phyloP scores from a whole-genome alignment of 2,113 vertebrate species.

The Dendropsophus ebraccatus region DNA sequence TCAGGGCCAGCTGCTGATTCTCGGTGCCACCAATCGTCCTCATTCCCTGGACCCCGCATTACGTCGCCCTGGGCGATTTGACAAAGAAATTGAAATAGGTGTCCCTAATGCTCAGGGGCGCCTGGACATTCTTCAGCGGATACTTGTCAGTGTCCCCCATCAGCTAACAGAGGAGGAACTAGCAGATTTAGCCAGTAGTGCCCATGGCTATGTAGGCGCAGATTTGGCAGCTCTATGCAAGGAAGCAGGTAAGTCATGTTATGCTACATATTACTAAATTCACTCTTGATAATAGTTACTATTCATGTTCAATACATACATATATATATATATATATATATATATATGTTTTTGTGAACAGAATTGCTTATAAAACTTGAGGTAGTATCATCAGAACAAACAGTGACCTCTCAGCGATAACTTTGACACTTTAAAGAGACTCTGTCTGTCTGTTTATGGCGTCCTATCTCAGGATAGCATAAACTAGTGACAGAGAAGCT shows the following conservation, averaged over 20 bases:
- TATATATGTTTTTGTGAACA: too few species aligned
- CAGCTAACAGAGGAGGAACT: constrained; percentile 73
- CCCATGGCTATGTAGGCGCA: constrained; percentile 93
- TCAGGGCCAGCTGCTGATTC: constrained; percentile 87
- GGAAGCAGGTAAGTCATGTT: constrained; percentile 84
- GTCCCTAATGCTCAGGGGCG: constrained; percentile 83
- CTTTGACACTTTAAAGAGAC: too few species aligned
- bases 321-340: too few species aligned
- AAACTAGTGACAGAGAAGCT: too few species aligned
- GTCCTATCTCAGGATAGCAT: too few species aligned
- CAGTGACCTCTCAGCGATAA: too few species aligned
- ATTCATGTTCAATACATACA: too few species aligned
- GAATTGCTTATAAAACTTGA: too few species aligned
- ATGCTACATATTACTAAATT: neutral
- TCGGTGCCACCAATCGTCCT: constrained; percentile 94
- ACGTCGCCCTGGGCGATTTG: constrained; percentile 91
- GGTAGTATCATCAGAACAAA: too few species aligned
- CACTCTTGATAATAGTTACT: neutral
- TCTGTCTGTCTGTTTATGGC: too few species aligned
- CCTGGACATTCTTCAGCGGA: constrained; percentile 86
- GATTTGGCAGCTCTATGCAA: constrained; percentile 92
- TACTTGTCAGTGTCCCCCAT: constrained; percentile 79
- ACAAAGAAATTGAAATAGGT: constrained; percentile 94
- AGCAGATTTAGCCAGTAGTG: constrained; percentile 76
- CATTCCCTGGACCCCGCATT: constrained; percentile 89